A percentile compares a stretch with the other conserved stretches of the same genome.
Conservation (phyloP, 2,888 invertebrate species). For the Ischnura elegans region DNA sequence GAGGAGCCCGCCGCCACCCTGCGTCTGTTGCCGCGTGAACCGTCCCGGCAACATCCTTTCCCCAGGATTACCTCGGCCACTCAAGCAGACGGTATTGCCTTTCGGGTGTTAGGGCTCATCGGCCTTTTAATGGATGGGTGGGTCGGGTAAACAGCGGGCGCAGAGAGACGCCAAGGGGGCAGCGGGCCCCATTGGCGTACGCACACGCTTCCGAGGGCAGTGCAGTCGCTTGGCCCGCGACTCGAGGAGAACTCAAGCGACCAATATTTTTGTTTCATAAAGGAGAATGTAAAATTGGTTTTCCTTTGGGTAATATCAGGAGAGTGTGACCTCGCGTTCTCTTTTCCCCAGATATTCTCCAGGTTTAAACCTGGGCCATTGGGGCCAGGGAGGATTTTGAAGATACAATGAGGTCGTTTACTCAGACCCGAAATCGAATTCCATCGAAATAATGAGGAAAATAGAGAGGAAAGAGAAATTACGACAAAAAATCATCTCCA, state of each 20-base stretch:
- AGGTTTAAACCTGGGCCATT: no score
- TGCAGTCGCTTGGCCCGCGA: neutral
- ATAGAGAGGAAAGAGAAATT: no score
- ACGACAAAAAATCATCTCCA: no score
- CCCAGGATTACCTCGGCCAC: slow-evolving; percentile 46
- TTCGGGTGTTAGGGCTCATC: slow-evolving; percentile 55
- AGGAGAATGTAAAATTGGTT: neutral
- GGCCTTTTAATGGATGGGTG: slow-evolving; percentile 54
- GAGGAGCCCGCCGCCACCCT: no score
- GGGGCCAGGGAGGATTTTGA: no score
- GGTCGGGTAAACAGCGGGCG: neutral
- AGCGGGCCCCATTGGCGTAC: neutral
- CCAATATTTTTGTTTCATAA: neutral
- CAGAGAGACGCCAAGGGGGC: neutral
- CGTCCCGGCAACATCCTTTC: slow-evolving; percentile 24
- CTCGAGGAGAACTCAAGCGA: neutral
- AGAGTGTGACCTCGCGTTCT: no score
- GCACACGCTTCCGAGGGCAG: neutral
- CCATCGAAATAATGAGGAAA: no score
- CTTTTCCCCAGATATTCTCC: no score
- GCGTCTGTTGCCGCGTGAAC: neutral
- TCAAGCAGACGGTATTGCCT: slow-evolving; percentile 37
- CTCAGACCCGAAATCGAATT: no score
- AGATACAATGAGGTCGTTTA: no score
- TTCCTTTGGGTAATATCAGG: no score